Percentiles rank a stretch among this genome's conserved stretches.
These are phyloP conservation scores for Danio albolineatus DNA, from an alignment of 2,797 vertebrate species.

Conservation along the genomic window DNA sequence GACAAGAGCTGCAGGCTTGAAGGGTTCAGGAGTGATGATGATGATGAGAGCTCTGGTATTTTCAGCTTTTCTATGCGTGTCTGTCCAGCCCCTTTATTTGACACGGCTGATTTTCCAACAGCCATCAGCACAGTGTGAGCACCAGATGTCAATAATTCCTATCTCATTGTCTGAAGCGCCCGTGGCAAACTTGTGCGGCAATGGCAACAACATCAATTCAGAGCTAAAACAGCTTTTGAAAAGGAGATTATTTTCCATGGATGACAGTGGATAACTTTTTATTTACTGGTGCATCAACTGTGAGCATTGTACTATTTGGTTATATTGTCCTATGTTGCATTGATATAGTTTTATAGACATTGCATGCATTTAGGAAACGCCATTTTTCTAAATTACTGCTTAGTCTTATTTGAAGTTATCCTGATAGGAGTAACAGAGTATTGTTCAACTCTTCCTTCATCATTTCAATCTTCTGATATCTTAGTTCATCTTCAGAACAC, in stretches of 20 bases:
- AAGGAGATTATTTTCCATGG: constrained; percentile 10
- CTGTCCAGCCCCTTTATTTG: constrained; percentile 54
- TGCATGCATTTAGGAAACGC: too few species aligned
- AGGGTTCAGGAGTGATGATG: constrained; percentile 33
- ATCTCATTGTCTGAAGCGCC: constrained; percentile 43
- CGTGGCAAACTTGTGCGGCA: constrained; percentile 28
- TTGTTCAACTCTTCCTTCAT: too few species aligned
- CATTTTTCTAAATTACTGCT: too few species aligned
- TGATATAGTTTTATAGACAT: too few species aligned
- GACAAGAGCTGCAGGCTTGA: constrained; percentile 39
- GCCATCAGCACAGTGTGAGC: constrained; percentile 46
- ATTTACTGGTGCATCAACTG: not conserved
- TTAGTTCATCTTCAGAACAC: too few species aligned
- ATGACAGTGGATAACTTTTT: not conserved
- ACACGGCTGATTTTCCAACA: constrained; percentile 59
- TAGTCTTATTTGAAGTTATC: too few species aligned
- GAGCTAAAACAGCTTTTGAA: constrained; percentile 19
- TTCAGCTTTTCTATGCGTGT: constrained; percentile 61
- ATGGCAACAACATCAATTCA: constrained; percentile 20
- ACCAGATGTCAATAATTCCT: constrained; percentile 69
- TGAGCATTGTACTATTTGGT: not conserved
- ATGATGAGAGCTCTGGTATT: constrained; percentile 47
- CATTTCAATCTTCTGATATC: too few species aligned
- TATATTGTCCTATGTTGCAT: not conserved
- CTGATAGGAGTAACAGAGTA: too few species aligned